A percentile compares a stretch with the other conserved stretches of the same genome.
Conservation (phyloP, 1,140 invertebrate genomes). For the Atta colombica region DNA sequence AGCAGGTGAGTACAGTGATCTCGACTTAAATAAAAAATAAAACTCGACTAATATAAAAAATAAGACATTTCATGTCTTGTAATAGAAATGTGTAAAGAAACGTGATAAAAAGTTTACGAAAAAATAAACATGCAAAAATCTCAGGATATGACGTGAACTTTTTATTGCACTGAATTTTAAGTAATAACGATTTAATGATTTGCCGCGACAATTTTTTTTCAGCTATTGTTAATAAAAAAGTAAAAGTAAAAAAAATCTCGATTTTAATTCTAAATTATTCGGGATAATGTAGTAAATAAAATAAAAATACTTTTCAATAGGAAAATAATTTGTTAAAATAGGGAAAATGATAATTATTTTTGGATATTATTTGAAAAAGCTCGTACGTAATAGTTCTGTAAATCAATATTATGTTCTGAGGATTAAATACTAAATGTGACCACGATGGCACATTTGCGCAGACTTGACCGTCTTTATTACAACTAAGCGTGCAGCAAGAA, state of each 20-base stretch:
- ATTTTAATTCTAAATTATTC: background rate
- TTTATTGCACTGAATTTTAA: background rate
- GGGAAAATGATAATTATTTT: background rate
- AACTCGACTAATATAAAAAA: background rate
- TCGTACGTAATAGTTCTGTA: background rate
- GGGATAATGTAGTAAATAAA: background rate
- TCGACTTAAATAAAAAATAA: background rate
- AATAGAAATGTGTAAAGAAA: constrained; percentile 64
- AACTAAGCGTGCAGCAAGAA: constrained; percentile 17
- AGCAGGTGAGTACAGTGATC: constrained; percentile 45
- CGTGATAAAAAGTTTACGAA: constrained; percentile 68
- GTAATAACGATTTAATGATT: background rate
- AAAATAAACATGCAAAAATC: constrained; percentile 79
- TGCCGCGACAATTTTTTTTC: background rate
- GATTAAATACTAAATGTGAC: background rate
- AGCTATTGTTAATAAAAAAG: background rate
- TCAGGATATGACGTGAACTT: background rate
- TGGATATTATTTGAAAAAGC: background rate
- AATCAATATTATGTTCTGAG: background rate
- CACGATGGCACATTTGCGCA: background rate
- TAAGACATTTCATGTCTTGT: constrained; percentile 44
- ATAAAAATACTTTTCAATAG: background rate
- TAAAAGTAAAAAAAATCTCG: background rate
- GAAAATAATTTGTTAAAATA: background rate
- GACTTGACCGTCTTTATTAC: background rate